These are phyloP conservation scores for Cerceris rybyensis DNA, from an alignment of 2,888 invertebrate species.

Conservation along the genomic window DNA sequence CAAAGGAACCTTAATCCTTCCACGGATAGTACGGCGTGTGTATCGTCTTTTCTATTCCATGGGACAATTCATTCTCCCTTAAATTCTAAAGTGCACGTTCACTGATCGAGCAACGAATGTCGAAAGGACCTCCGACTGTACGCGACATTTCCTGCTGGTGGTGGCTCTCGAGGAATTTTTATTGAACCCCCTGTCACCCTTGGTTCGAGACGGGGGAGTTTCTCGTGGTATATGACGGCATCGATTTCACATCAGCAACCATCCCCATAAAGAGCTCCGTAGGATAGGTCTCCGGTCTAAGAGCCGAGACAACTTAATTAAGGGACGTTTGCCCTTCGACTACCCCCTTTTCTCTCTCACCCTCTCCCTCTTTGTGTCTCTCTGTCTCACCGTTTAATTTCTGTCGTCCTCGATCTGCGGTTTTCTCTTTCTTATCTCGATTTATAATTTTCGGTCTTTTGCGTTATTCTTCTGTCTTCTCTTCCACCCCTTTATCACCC, in stretches of 20 bases:
- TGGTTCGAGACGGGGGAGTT: neutral
- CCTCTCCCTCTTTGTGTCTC: neutral
- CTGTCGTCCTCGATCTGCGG: no score
- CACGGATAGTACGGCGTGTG: no score
- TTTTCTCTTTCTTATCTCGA: no score
- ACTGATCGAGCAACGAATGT: neutral
- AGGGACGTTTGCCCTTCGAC: constrained; percentile 37
- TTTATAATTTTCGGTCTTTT: no score
- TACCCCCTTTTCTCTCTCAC: neutral
- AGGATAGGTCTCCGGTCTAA: constrained; percentile 10
- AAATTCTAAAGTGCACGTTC: neutral
- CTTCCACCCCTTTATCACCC: neutral
- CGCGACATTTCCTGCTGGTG: constrained; percentile 34
- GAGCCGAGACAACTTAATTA: constrained; percentile 49
- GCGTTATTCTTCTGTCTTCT: no score
- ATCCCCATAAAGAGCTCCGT: constrained; percentile 32
- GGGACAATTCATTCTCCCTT: neutral
- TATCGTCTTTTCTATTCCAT: neutral
- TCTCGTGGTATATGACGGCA: constrained; percentile 13
- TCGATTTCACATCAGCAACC: constrained; percentile 45
- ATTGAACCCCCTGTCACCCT: constrained; percentile 24
- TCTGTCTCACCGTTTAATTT: no score
- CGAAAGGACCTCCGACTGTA: neutral
- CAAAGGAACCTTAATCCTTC: no score
- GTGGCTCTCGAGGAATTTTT: constrained; percentile 48